phyloP scores from a whole-genome alignment of 2,113 vertebrate genomes.

The Reinhardtius hippoglossoides region DNA sequence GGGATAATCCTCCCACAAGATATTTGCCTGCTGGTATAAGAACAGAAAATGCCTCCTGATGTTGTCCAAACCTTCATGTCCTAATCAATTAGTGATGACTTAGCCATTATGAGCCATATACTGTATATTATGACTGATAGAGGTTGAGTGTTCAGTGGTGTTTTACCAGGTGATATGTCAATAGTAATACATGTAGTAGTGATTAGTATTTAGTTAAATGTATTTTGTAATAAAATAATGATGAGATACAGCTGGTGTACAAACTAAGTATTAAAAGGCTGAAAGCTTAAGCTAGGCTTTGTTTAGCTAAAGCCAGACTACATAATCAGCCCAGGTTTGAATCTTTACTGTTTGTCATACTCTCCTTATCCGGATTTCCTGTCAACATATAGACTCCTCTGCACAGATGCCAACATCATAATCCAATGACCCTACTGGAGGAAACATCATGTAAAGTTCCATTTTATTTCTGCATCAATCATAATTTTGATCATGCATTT shows the following conservation, averaged over 20 bases:
- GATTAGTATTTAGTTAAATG: no score
- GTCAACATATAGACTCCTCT: no score
- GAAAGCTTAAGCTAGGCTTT: no score
- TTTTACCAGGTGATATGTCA: constrained; percentile 21
- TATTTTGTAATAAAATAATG: neutral
- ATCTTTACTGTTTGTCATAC: no score
- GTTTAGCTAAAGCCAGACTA: no score
- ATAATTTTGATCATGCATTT: no score
- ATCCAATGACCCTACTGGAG: no score
- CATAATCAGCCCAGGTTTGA: no score
- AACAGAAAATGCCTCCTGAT: constrained; percentile 26
- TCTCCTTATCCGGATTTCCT: no score
- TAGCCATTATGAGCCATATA: constrained; percentile 2
- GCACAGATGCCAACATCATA: no score
- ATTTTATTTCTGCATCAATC: no score
- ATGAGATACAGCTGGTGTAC: neutral
- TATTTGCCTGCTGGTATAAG: constrained; percentile 5
- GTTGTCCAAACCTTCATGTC: constrained; percentile 22
- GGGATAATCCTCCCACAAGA: constrained; percentile 3
- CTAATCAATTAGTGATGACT: constrained; percentile 55
- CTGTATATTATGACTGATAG: constrained; percentile 39
- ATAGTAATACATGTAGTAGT: neutral
- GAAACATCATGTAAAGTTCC: no score
- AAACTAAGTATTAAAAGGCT: neutral
- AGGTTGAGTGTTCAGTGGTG: constrained; percentile 30